Evolutionary conservation across 2,113 vertebrate genomes (phyloP).

Genomic region (Chloropsis hardwickii): DNA sequence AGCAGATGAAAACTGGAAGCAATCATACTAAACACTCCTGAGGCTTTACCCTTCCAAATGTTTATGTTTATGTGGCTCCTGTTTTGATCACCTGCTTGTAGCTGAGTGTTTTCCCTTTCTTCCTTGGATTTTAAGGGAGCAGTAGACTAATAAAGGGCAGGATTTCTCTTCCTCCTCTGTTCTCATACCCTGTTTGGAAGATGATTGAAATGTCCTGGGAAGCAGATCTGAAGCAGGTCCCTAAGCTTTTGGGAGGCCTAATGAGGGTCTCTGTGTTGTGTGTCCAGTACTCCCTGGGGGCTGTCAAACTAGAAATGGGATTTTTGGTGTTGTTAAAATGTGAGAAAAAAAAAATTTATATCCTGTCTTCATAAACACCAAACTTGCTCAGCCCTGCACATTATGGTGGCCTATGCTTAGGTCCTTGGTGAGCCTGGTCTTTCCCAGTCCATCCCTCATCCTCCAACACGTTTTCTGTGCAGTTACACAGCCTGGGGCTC

Average conservation of each 20-base stretch:
- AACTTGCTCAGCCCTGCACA: neutral
- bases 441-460: neutral
- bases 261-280: neutral
- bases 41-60: neutral
- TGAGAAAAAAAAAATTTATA: neutral
- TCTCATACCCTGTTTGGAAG: neutral
- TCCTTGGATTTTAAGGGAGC: neutral
- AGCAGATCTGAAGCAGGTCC: neutral
- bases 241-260: neutral
- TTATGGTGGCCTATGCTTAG: neutral
- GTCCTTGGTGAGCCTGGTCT: neutral
- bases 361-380: neutral
- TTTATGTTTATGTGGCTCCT: neutral
- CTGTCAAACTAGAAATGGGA: neutral
- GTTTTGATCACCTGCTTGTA: neutral
- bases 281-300: neutral
- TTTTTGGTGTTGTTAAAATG: neutral
- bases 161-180: neutral
- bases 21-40: neutral
- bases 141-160: neutral
- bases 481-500: neutral
- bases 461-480: neutral
- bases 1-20: neutral
- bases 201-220: neutral
- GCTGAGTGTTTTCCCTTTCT: neutral